Conservation (phyloP, 1,140 invertebrate genomes). For the Telenomus remus region DNA sequence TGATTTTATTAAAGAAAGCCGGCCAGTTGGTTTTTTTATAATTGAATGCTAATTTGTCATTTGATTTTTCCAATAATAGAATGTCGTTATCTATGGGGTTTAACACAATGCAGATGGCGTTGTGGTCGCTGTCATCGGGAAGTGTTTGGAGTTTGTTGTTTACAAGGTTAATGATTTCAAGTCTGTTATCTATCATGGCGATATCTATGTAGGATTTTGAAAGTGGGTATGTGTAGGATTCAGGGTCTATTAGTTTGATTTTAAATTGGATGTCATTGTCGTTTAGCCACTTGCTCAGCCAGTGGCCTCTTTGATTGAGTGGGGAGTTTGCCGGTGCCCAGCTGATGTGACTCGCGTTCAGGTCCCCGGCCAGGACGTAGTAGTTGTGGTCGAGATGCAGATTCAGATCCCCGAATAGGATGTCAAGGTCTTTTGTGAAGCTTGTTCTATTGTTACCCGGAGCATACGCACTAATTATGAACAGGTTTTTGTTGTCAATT, state of each 20-base stretch:
- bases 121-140: constrained; percentile 14
- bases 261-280: not conserved
- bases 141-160: not conserved
- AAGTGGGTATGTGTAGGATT: not conserved
- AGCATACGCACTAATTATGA: constrained; percentile 11
- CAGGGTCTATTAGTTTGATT: not conserved
- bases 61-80: not conserved
- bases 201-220: constrained; percentile 1
- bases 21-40: not conserved
- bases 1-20: not conserved
- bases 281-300: not conserved
- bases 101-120: not conserved
- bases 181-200: not conserved
- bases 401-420: constrained; percentile 1
- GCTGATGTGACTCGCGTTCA: not conserved
- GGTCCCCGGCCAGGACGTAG: constrained; percentile 1
- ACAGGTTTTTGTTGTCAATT: constrained; percentile 34
- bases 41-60: not conserved
- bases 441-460: not conserved
- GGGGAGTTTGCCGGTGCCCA: not conserved
- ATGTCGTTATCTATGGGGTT: not conserved
- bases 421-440: constrained; percentile 4
- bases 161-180: not conserved
- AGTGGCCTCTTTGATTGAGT: not conserved
- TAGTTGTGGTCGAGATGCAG: not conserved